These are phyloP conservation scores for Pinna nobilis DNA, from an alignment of 1,140 invertebrate genomes.

Conservation along the genomic window DNA sequence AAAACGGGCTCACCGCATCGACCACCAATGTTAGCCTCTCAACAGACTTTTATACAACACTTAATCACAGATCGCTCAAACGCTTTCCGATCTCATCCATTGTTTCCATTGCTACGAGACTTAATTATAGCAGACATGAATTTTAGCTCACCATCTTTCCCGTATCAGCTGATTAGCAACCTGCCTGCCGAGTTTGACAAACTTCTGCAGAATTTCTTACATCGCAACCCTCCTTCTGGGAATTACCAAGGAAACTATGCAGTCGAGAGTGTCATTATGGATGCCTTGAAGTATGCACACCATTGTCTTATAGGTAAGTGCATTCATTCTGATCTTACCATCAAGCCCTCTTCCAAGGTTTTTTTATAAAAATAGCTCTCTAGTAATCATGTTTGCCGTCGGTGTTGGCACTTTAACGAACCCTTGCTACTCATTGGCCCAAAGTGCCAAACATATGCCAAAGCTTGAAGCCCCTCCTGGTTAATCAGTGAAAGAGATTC, in stretches of 20 bases:
- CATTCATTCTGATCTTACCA: background rate
- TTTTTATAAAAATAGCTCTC: too few relatives aligned
- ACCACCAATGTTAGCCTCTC: conserved; percentile 66
- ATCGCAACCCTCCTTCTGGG: conserved; percentile 66
- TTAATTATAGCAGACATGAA: conserved; percentile 74
- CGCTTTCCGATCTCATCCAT: conserved; percentile 72
- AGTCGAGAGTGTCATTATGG: conserved; percentile 72
- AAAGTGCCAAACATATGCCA: too few relatives aligned
- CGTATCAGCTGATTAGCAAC: conserved; percentile 70
- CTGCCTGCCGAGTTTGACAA: conserved; percentile 71
- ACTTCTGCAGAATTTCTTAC: conserved; percentile 70
- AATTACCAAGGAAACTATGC: conserved; percentile 69
- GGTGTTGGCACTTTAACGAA: too few relatives aligned
- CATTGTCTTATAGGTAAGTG: conserved; percentile 71
- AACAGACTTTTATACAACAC: conserved; percentile 72
- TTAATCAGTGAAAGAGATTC: too few relatives aligned
- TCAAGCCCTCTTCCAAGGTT: too few relatives aligned
- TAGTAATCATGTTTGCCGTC: too few relatives aligned
- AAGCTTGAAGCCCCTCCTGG: too few relatives aligned
- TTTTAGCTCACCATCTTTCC: conserved; percentile 70
- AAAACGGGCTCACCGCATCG: conserved; percentile 59
- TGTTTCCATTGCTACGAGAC: conserved; percentile 72
- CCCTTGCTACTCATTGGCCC: too few relatives aligned
- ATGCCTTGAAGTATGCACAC: conserved; percentile 72
- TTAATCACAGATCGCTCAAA: conserved; percentile 70